Evolutionary conservation across 2,888 invertebrate species (phyloP).

Genomic region (Lypha dubia): DNA sequence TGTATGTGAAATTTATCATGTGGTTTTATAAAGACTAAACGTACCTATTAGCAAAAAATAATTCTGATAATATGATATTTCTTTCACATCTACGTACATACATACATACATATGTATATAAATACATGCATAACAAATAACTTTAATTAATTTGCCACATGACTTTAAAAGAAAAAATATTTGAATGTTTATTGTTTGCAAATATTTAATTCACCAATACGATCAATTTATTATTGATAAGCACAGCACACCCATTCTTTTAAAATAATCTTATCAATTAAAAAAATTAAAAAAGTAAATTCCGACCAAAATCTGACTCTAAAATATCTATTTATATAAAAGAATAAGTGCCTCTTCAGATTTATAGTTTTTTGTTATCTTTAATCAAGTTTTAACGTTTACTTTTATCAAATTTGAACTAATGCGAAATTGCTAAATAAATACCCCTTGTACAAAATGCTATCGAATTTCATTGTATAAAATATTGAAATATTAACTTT

Average conservation of each 20-base stretch:
- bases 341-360: too few species aligned
- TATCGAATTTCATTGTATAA: conserved; percentile 3
- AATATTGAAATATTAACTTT: background rate
- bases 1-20: background rate
- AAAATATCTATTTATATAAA: too few species aligned
- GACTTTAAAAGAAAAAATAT: background rate
- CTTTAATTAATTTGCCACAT: background rate
- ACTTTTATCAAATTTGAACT: background rate
- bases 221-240: background rate
- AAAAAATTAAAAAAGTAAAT: background rate
- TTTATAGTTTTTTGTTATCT: too few species aligned
- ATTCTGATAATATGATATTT: background rate
- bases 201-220: background rate
- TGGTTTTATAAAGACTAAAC: background rate
- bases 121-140: background rate
- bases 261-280: conserved; percentile 29
- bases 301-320: too few species aligned
- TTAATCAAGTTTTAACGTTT: too few species aligned
- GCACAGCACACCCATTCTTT: conserved; percentile 27
- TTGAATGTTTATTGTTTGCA: background rate
- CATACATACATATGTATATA: too few species aligned
- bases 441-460: conserved; percentile 6
- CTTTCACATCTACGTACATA: background rate
- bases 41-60: background rate
- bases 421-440: background rate